Base-by-base conservation (phyloP, 2,113 vertebrate genomes). In the Ondatra zibethicus region DNA sequence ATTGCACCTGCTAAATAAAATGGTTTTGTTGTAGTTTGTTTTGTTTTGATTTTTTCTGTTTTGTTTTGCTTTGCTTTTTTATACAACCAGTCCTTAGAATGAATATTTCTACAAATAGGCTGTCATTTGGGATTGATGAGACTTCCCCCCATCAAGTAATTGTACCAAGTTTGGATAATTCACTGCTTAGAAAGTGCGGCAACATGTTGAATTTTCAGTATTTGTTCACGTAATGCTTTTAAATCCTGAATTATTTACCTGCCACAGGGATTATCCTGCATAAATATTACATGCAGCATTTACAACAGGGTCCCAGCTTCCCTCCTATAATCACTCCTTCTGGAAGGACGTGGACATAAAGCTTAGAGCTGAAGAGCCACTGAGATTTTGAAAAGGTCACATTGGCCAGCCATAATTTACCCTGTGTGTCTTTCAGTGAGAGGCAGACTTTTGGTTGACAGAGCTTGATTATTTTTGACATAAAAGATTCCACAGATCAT, bases 351-450 rank as follows among this genome's bases (percentile, higher is more conserved):
- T 91, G 75, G 45, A 85, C 82, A 92, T 89, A 93, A 76, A 94
- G 78, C 63, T 95, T 68, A 94, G 84, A 77, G 78, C 89, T 88
- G 75, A 76, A 95, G 89, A 94, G 55, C 58, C 91, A 81, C 75
- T 96, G 93, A 96, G 93, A 93, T 96, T 97, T 97, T 96, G 96
- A 96, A 97, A 97, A 97, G 96, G 93, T 97, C 96, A 97, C 81
- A 91, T 96, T 92, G 75, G 88, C 63, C 89, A 91, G 73, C 25
- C 23, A 17, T 95, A 61, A 95, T 97, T 97, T 96, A 96, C 94
- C 93, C 92, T 77, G 19, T 23, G 36, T 89, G 73, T 94, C 72
- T 97, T 96, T 96, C 93, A 94, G 93, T 29, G 96, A 84, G 5
- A 87, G 78, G 85, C 36, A 96, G 85, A 94, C 61, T 80, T 88